Conservation (phyloP, 2,797 vertebrate genomes). For the Peromyscus eremicus region DNA sequence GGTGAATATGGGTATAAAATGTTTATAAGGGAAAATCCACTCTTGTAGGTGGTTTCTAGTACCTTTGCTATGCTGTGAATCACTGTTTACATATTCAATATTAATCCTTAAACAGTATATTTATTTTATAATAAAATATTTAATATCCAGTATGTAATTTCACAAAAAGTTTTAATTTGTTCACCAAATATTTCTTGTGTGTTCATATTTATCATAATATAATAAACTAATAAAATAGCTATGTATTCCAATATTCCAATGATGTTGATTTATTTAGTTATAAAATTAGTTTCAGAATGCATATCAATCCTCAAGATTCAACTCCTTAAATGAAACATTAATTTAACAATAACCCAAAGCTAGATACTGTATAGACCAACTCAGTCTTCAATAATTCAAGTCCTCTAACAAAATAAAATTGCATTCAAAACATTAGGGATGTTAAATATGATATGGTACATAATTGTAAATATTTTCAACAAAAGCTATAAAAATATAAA, state of each 20-base stretch:
- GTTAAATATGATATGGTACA: not conserved
- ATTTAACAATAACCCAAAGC: not conserved
- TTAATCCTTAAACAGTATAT: not conserved
- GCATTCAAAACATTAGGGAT: not conserved
- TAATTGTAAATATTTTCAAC: not conserved
- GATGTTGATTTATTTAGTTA: not conserved
- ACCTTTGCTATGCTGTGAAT: not conserved
- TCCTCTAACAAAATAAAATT: not conserved
- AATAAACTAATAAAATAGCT: not conserved
- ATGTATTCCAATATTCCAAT: not conserved
- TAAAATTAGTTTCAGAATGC: not conserved
- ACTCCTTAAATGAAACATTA: not conserved
- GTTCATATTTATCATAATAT: not conserved
- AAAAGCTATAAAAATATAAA: slow-evolving; percentile 44
- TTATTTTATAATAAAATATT: slow-evolving; percentile 40
- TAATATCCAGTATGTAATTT: not conserved
- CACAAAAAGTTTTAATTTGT: not conserved
- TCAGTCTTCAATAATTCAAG: not conserved
- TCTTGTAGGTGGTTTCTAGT: not conserved
- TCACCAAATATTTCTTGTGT: slow-evolving; percentile 22
- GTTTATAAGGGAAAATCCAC: not conserved
- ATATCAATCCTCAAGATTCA: not conserved
- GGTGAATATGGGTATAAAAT: too few relatives aligned
- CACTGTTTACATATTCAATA: not conserved
- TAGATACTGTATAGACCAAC: not conserved